Evolutionary conservation across 2,797 vertebrate genomes (phyloP).

Genomic region (Eidolon dupreanum): DNA sequence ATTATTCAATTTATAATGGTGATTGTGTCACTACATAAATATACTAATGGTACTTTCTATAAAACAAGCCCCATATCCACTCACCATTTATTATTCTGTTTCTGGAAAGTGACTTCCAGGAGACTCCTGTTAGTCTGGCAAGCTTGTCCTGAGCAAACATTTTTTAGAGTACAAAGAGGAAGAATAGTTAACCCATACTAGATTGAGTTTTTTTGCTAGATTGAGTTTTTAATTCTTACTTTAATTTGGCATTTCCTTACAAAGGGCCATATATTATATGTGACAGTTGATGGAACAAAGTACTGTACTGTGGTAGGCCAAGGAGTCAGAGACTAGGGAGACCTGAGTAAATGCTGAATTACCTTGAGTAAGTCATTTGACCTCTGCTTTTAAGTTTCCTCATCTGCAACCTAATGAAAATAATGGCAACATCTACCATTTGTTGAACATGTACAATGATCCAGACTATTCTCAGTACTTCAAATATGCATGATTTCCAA

Average conservation of each 20-base stretch:
- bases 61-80: background rate
- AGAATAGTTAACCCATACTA: background rate
- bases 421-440: background rate
- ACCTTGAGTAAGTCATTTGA: background rate
- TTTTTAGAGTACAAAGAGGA: background rate
- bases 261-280: background rate
- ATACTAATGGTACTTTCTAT: background rate
- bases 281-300: background rate
- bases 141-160: background rate
- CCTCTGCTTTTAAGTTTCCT: background rate
- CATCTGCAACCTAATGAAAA: background rate
- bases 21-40: background rate
- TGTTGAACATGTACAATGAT: background rate
- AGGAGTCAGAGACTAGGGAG: background rate
- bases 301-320: background rate
- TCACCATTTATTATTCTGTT: conserved; percentile 17
- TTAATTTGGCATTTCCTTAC: background rate
- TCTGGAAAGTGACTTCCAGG: background rate
- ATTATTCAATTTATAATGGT: conserved; percentile 27
- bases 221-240: background rate
- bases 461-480: background rate
- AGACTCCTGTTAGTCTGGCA: background rate
- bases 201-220: background rate
- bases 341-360: background rate
- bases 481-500: background rate